Percentiles rank a stretch among this genome's conserved stretches.
phyloP scores from a whole-genome alignment of 2,113 vertebrate genomes.

The Scopus umbretta region DNA sequence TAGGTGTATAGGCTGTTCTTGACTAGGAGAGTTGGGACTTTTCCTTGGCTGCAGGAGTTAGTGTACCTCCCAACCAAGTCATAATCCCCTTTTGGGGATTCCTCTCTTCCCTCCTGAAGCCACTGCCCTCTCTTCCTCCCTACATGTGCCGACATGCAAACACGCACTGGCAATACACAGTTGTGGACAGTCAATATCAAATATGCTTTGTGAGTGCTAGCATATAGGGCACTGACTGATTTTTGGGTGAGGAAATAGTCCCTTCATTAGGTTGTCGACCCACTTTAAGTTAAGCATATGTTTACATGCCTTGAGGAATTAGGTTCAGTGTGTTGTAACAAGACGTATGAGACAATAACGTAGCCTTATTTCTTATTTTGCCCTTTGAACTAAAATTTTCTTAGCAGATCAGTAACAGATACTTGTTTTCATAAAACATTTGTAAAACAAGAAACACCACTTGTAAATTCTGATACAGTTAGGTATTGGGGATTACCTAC shows the following conservation, averaged over 20 bases:
- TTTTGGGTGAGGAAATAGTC: background rate
- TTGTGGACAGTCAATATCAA: background rate
- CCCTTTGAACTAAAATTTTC: background rate
- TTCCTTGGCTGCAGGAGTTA: background rate
- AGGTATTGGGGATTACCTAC: background rate
- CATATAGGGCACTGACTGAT: background rate
- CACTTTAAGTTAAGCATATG: background rate
- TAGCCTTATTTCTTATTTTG: background rate
- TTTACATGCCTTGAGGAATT: background rate
- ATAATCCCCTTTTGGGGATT: background rate
- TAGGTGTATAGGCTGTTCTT: background rate
- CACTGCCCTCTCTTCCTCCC: background rate
- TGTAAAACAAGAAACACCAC: background rate
- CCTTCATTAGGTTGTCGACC: background rate
- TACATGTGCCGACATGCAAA: rapidly evolving
- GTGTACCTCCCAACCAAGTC: background rate
- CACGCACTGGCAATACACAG: rapidly evolving
- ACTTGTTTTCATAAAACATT: background rate
- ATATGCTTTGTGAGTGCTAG: background rate
- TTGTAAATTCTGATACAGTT: background rate
- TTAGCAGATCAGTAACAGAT: background rate
- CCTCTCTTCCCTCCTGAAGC: background rate
- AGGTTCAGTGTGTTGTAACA: background rate
- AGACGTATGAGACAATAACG: background rate
- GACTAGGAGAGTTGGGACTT: background rate